These are phyloP conservation scores for Carposina sasakii DNA, from an alignment of 1,140 invertebrate species.

Conservation along the genomic window DNA sequence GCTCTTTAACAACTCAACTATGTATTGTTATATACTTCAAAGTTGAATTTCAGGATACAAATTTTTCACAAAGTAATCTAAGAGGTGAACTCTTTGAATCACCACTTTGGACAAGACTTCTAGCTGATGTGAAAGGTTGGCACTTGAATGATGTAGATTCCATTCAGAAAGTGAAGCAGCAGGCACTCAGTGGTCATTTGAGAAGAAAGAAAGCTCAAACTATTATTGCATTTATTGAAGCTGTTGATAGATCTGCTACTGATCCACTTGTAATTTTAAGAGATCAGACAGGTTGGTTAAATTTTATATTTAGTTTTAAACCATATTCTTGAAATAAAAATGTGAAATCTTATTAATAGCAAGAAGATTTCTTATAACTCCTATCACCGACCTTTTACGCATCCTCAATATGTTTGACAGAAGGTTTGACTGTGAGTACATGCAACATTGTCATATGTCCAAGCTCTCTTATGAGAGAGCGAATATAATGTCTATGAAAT, in stretches of 20 bases:
- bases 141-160: conserved; percentile 40
- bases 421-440: too few relatives aligned
- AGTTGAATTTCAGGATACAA: conserved; percentile 43
- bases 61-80: conserved; percentile 45
- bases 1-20: too few relatives aligned
- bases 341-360: too few relatives aligned
- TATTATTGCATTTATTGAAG: conserved; percentile 50
- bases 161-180: conserved; percentile 48
- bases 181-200: conserved; percentile 43
- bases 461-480: too few relatives aligned
- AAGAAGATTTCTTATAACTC: too few relatives aligned
- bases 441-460: too few relatives aligned
- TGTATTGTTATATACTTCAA: too few relatives aligned
- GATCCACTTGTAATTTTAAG: conserved; percentile 55
- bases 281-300: conserved; percentile 44
- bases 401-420: too few relatives aligned
- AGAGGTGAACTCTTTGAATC: conserved; percentile 46
- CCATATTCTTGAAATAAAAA: too few relatives aligned
- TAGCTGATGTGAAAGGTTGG: conserved; percentile 38
- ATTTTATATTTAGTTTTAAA: too few relatives aligned
- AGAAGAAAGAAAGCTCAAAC: conserved; percentile 48
- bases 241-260: conserved; percentile 54
- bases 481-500: too few relatives aligned
- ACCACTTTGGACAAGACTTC: conserved; percentile 45
- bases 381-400: too few relatives aligned